These are phyloP conservation scores for Aplochiton taeniatus DNA, from an alignment of 2,797 vertebrate species.

Conservation along the genomic window DNA sequence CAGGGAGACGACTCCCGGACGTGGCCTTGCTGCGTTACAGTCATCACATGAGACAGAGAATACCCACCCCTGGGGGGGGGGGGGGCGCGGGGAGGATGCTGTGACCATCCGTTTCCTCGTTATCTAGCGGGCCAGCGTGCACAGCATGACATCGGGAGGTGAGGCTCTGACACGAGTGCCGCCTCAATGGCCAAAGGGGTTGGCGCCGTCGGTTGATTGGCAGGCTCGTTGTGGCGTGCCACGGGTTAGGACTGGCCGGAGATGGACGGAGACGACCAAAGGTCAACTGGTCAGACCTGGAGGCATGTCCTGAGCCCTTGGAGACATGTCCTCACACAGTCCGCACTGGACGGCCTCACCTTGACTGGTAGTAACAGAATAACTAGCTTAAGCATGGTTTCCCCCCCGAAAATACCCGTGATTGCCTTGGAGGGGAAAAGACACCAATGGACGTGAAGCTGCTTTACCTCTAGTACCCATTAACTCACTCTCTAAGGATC, in stretches of 20 bases:
- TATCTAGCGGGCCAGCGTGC: too few relatives aligned
- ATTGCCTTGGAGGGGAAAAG: too few relatives aligned
- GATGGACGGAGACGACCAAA: slow-evolving; percentile 54
- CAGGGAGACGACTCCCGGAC: slow-evolving; percentile 14
- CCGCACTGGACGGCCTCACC: background rate
- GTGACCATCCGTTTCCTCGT: slow-evolving; percentile 19
- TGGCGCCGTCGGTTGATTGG: slow-evolving; percentile 46
- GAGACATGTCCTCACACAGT: background rate
- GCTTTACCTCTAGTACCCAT: slow-evolving; percentile 33
- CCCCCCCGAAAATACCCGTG: too few relatives aligned
- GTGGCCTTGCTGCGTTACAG: slow-evolving; percentile 18
- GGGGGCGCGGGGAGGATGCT: background rate
- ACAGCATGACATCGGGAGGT: too few relatives aligned
- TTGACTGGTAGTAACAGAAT: background rate
- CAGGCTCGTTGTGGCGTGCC: slow-evolving; percentile 41
- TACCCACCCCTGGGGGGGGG: slow-evolving; percentile 5
- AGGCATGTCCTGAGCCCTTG: background rate
- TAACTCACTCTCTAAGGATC: slow-evolving; percentile 28
- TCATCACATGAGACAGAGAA: slow-evolving; percentile 31
- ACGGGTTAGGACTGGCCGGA: slow-evolving; percentile 50
- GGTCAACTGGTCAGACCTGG: slow-evolving; percentile 42
- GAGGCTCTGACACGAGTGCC: slow-evolving; percentile 11
- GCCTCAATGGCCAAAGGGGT: slow-evolving; percentile 48
- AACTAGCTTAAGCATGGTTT: too few relatives aligned
- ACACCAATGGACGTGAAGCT: slow-evolving; percentile 34